These are phyloP conservation scores for Eutolmus rufibarbis DNA, from an alignment of 2,888 invertebrate genomes.

Conservation along the genomic window DNA sequence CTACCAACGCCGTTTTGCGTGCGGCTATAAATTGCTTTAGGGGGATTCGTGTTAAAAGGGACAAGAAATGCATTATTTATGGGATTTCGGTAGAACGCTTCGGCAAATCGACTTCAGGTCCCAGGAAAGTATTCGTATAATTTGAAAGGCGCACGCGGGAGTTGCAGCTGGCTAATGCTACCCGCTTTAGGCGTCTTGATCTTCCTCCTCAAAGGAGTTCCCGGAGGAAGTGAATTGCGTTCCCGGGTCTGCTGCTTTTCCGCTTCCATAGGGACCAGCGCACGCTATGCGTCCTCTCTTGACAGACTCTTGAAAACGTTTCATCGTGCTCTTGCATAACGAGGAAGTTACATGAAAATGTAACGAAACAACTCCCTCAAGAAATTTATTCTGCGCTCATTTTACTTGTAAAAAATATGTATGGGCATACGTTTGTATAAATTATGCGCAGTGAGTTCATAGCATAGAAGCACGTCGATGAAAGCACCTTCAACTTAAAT, in stretches of 20 bases:
- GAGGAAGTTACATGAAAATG: neutral
- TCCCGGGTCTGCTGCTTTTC: neutral
- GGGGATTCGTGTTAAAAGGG: neutral
- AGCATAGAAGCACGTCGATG: neutral
- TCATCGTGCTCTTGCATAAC: neutral
- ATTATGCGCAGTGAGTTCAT: neutral
- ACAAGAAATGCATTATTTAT: slow-evolving; percentile 5
- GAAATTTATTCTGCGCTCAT: neutral
- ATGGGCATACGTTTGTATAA: neutral
- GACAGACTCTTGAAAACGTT: neutral
- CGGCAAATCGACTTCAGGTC: neutral
- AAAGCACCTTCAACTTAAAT: neutral
- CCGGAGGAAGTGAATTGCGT: neutral
- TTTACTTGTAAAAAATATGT: neutral
- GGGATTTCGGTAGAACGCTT: neutral
- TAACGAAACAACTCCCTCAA: neutral
- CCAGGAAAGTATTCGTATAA: neutral
- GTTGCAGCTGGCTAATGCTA: neutral
- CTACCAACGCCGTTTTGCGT: neutral
- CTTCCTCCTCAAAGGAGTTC: neutral
- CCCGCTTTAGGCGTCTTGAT: neutral
- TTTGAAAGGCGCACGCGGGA: neutral
- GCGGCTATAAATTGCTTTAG: neutral
- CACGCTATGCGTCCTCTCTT: neutral
- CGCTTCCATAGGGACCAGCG: neutral